Evolutionary conservation across 23 tunicate genomes (phyloP).

Genomic region (Oikopleura vanhoeffeni): DNA sequence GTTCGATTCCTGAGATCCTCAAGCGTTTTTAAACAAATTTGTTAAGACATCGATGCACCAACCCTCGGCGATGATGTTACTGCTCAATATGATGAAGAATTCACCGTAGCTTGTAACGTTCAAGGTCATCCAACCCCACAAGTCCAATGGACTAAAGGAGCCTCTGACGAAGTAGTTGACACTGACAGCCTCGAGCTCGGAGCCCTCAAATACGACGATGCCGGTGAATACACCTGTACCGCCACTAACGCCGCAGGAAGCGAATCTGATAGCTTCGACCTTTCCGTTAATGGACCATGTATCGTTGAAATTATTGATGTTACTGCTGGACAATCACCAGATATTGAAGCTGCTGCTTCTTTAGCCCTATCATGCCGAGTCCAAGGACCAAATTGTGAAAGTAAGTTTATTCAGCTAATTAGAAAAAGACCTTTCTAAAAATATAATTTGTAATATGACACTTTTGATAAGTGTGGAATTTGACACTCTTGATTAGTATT

Average conservation of each 20-base stretch:
- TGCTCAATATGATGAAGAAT: background rate
- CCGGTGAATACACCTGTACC: background rate
- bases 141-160: background rate
- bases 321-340: background rate
- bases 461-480: no score
- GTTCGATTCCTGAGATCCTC: background rate
- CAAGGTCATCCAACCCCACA: background rate
- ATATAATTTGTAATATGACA: no score
- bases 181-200: background rate
- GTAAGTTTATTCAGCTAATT: no score
- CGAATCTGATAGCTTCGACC: background rate
- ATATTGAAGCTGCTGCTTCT: background rate
- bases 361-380: background rate
- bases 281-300: slow-evolving; percentile 5
- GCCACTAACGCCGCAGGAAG: slow-evolving; percentile 1
- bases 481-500: no score
- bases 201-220: background rate
- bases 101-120: background rate
- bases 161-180: background rate
- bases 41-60: background rate
- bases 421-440: no score
- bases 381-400: background rate
- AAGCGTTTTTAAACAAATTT: background rate
- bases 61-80: background rate
- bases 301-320: background rate